Percentiles rank a stretch among this genome's conserved stretches.
Conservation (phyloP, 2,888 invertebrate genomes). For the Drosophila prolongata region DNA sequence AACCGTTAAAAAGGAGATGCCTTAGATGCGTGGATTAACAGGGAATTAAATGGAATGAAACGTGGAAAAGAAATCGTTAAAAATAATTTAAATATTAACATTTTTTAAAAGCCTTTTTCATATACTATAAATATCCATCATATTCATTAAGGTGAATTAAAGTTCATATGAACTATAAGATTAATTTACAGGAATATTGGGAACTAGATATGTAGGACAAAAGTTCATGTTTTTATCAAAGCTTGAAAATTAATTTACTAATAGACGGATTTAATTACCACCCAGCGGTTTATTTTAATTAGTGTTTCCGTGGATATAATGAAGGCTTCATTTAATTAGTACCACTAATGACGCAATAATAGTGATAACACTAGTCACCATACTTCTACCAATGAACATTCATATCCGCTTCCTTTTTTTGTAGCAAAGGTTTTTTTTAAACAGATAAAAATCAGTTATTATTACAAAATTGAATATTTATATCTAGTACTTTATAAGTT, state of each 20-base stretch:
- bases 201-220: too few species aligned
- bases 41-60: background rate
- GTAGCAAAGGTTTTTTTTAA: too few species aligned
- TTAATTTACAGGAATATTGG: too few species aligned
- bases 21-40: background rate
- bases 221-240: background rate
- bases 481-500: too few species aligned
- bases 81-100: background rate
- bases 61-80: background rate
- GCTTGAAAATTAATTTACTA: background rate
- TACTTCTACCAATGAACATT: too few species aligned
- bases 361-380: background rate
- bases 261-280: background rate
- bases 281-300: background rate
- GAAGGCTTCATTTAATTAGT: background rate
- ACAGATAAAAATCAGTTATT: too few species aligned
- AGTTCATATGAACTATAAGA: too few species aligned
- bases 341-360: slow-evolving; percentile 1
- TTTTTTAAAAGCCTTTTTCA: too few species aligned
- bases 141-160: too few species aligned
- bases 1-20: slow-evolving; percentile 10
- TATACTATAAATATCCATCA: too few species aligned
- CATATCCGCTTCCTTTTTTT: too few species aligned
- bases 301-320: background rate
- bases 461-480: too few species aligned